phyloP scores from a whole-genome alignment of 2,888 invertebrate species.

The Alloscopus bannaensis region DNA sequence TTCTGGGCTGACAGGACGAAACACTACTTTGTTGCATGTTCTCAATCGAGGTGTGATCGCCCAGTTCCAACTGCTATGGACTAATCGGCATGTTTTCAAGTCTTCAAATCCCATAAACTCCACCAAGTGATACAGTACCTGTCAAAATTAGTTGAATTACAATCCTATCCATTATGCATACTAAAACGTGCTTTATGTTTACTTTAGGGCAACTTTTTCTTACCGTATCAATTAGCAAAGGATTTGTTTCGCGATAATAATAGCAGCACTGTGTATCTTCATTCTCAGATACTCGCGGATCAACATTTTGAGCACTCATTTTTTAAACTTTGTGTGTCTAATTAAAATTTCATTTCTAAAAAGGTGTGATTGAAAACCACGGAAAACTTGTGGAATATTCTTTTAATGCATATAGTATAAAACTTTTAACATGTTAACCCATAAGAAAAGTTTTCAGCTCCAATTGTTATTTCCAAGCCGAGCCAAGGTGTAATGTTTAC shows the following conservation, averaged over 20 bases:
- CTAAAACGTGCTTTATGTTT: neutral
- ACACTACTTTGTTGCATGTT: slow-evolving; percentile 42
- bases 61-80: slow-evolving; percentile 45
- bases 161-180: neutral
- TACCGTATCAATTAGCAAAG: slow-evolving; percentile 51
- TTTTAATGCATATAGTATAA: too few species aligned
- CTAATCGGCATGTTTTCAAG: slow-evolving; percentile 30
- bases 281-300: too few species aligned
- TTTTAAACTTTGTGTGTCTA: too few species aligned
- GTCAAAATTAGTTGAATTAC: neutral
- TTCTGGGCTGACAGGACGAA: slow-evolving; percentile 41
- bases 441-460: too few species aligned
- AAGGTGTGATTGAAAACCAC: too few species aligned
- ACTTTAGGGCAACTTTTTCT: neutral
- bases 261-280: neutral
- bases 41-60: slow-evolving; percentile 39
- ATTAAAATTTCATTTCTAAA: too few species aligned
- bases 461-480: too few species aligned
- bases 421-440: too few species aligned
- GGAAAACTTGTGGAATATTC: too few species aligned
- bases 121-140: slow-evolving; percentile 48
- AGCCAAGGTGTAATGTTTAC: too few species aligned
- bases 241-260: slow-evolving; percentile 42
- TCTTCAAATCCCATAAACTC: slow-evolving; percentile 33
- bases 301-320: too few species aligned